A percentile compares a stretch with the other conserved stretches of the same genome.
Conservation (phyloP, 2,113 vertebrate genomes). For the Embiotoca jacksoni region DNA sequence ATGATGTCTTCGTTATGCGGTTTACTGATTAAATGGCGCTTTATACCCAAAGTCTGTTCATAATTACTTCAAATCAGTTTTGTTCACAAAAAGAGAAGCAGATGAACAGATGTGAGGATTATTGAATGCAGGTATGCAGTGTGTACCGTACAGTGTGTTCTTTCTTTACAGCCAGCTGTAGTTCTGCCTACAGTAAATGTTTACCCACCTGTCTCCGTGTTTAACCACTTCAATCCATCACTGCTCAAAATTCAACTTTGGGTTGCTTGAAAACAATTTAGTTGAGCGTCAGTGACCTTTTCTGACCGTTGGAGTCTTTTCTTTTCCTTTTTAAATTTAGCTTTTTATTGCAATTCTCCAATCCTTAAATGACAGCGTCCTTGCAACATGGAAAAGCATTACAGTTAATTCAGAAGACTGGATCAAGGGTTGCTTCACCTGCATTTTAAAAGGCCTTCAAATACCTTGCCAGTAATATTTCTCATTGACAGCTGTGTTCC, state of each 20-base stretch:
- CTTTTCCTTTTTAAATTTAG: neutral
- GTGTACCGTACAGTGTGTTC: neutral
- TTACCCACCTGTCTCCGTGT: neutral
- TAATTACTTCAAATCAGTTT: neutral
- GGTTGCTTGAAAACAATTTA: neutral
- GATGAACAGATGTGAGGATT: neutral
- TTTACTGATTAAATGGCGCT: neutral
- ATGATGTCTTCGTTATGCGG: neutral
- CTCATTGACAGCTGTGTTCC: too few species aligned
- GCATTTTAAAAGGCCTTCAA: too few species aligned
- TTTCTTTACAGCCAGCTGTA: neutral
- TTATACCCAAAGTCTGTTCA: constrained; percentile 1
- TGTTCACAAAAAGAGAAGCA: neutral
- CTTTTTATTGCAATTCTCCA: neutral
- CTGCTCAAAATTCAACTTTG: neutral
- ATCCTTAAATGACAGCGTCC: neutral
- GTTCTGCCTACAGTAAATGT: neutral
- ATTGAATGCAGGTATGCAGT: neutral
- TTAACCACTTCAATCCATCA: neutral
- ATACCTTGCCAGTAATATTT: too few species aligned
- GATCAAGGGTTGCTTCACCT: too few species aligned
- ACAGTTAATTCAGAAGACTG: too few species aligned
- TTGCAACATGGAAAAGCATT: too few species aligned
- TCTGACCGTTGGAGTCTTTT: neutral
- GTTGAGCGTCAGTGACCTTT: neutral